Evolutionary conservation across 2,888 invertebrate species (phyloP), one percentile per base, ranked within the genome.

Genomic region (Drosophila niveifrons): DNA sequence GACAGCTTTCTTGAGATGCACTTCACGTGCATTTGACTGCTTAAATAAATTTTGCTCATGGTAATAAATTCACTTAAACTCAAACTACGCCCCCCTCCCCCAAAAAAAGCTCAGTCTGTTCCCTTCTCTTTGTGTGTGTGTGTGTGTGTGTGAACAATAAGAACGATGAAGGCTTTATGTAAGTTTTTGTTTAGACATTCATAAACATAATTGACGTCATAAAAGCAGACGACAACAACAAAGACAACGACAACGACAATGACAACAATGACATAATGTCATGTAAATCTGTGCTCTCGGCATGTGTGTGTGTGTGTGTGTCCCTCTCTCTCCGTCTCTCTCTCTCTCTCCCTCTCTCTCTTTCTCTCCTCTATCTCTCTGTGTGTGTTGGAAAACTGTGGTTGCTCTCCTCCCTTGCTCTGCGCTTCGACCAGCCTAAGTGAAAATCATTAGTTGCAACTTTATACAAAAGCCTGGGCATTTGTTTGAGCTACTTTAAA

Each of bases 11-110:
- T 77, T 84, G 79, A 78, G 82, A 81, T 81, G 85, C 82, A 84
- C 88, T 85, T 85, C 85, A 85, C 89, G 85, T 85, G 89, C 89
- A 85, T 81, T 85, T 85, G 85, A 87, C 85, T 89, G 89, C 82
- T 84, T 82, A 85, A 87, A 84, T 85, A 85, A 84, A 89, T 85
- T 87, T 84, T 77, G 79, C 67, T 88, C 79, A 87, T 89, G 89
- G 89, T 85, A 85, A 85, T 85, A 89, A 85, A 85, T 85, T 85
- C 82, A 89, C 85, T 87, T 87, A 84, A 84, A 79, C 82, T 84
- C 85, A 87, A 87, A 81, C 89, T 75, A 75, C 75, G 13, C 48
- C 58, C 36, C 36, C n/a, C n/a, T n/a, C n/a, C n/a, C n/a, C n/a
- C n/a, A n/a, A n/a, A 11, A 36, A 63, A 75, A 56, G 47, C 23